Conservation (phyloP, 2,113 vertebrate genomes). For the Patagioenas fasciata region DNA sequence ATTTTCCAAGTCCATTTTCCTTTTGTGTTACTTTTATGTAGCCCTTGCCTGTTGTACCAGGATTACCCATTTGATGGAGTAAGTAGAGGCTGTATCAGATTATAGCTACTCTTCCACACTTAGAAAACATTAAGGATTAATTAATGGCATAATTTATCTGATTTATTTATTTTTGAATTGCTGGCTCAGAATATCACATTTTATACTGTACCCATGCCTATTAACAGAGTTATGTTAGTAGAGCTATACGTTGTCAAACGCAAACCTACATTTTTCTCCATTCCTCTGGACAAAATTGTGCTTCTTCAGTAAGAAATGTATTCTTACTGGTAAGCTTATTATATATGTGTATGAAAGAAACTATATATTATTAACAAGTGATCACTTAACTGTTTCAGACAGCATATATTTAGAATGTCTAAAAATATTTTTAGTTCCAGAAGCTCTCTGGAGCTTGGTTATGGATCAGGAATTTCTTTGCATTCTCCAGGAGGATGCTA, state of each 20-base stretch:
- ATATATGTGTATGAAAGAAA: not conserved
- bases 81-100: not conserved
- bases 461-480: not conserved
- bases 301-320: not conserved
- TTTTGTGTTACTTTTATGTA: not conserved
- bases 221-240: not conserved
- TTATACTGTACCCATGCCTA: not conserved
- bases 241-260: not conserved
- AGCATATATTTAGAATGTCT: not conserved
- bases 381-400: slow-evolving; percentile 2
- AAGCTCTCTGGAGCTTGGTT: not conserved
- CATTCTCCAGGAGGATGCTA: not conserved
- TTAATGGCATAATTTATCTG: not conserved
- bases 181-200: not conserved
- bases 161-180: not conserved
- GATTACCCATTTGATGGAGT: not conserved
- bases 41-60: not conserved
- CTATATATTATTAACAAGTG: not conserved
- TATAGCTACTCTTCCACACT: not conserved
- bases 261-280: not conserved
- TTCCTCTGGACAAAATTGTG: not conserved
- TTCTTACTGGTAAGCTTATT: not conserved
- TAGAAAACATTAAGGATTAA: not conserved
- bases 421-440: not conserved
- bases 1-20: not conserved